phyloP scores from a whole-genome alignment of 2,888 invertebrate species.

The Drosophila colorata region DNA sequence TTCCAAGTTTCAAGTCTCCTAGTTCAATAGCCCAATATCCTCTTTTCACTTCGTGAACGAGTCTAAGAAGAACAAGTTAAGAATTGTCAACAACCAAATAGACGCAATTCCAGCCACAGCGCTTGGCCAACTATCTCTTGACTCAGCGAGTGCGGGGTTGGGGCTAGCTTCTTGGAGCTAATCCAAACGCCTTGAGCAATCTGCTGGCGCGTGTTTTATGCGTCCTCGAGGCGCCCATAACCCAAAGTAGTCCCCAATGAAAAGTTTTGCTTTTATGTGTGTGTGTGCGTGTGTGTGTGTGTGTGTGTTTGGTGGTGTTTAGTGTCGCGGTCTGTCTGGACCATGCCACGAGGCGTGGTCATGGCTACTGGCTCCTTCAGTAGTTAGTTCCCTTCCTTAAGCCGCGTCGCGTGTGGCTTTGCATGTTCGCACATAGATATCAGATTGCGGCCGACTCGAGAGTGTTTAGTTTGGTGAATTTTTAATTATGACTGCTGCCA shows the following conservation, averaged over 20 bases:
- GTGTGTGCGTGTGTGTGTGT: constrained; percentile 5
- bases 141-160: not conserved
- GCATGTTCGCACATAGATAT: constrained; percentile 45
- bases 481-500: constrained; percentile 64
- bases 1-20: too few relatives aligned
- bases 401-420: constrained; percentile 5
- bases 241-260: constrained; percentile 73
- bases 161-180: constrained; percentile 7
- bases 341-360: not conserved
- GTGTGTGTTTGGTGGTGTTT: constrained; percentile 21
- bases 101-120: constrained; percentile 20
- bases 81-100: constrained; percentile 48
- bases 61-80: constrained; percentile 21
- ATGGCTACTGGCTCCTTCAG: constrained; percentile 5
- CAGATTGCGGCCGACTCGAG: constrained; percentile 24
- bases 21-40: too few relatives aligned
- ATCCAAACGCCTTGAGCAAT: constrained; percentile 60
- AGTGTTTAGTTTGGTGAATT: constrained; percentile 37
- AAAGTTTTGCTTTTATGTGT: constrained; percentile 67
- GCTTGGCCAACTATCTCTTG: constrained; percentile 47
- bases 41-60: too few relatives aligned
- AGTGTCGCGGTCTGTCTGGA: constrained; percentile 21
- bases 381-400: constrained; percentile 4
- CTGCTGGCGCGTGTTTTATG: constrained; percentile 70
- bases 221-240: constrained; percentile 72